Conservation (phyloP, 2,888 invertebrate species). For the Hydraecia micacea region DNA sequence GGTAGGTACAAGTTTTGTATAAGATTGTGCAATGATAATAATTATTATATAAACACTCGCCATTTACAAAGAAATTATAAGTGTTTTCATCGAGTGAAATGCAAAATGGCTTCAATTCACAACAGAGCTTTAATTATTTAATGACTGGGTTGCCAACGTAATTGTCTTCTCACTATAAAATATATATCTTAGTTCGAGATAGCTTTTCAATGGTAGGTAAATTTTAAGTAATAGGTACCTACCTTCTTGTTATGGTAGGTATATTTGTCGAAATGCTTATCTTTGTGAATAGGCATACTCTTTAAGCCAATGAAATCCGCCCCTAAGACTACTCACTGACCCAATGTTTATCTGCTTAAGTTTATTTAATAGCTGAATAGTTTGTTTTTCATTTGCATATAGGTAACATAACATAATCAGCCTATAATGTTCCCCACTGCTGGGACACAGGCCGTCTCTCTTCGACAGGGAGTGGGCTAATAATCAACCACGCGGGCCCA, state of each 20-base stretch:
- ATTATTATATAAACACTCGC: background rate
- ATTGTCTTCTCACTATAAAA: slow-evolving; percentile 30
- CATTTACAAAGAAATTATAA: slow-evolving; percentile 42
- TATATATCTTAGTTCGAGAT: slow-evolving; percentile 16
- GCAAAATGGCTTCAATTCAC: slow-evolving; percentile 60
- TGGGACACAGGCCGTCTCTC: too few relatives aligned
- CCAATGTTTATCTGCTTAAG: too few relatives aligned
- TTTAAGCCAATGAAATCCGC: too few relatives aligned
- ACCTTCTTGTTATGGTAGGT: too few relatives aligned
- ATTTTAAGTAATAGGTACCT: background rate
- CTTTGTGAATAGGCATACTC: too few relatives aligned
- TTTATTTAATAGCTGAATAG: too few relatives aligned
- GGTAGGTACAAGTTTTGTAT: background rate
- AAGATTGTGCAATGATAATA: slow-evolving; percentile 5
- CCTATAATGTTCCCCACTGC: too few relatives aligned
- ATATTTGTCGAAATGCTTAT: background rate
- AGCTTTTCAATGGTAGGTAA: background rate
- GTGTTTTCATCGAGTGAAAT: slow-evolving; percentile 49
- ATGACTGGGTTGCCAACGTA: slow-evolving; percentile 30
- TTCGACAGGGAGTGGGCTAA: too few relatives aligned
- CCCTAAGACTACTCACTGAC: too few relatives aligned
- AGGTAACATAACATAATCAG: too few relatives aligned
- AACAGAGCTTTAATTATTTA: slow-evolving; percentile 37
- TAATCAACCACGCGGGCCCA: too few relatives aligned
- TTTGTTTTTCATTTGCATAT: too few relatives aligned